phyloP scores from a whole-genome alignment of 2,113 vertebrate genomes.

The Notarius lentiginosus region DNA sequence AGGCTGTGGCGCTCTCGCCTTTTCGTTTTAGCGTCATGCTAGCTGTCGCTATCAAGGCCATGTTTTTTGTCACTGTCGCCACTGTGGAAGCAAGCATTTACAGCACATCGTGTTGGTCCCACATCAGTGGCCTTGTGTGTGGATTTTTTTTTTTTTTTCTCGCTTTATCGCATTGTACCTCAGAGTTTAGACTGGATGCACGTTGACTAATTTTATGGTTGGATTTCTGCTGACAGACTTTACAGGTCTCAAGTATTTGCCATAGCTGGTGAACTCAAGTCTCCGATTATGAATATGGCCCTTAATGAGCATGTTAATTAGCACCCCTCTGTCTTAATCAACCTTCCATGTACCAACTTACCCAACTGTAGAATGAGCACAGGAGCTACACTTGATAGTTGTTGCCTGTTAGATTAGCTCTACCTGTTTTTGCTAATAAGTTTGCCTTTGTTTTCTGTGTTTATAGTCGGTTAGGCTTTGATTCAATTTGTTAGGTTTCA shows the following conservation, averaged over 20 bases:
- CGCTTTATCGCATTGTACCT: neutral
- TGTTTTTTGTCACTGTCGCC: constrained; percentile 18
- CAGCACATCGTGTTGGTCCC: neutral
- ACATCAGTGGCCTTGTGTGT: no score
- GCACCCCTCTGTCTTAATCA: neutral
- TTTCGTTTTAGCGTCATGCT: constrained; percentile 27
- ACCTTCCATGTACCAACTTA: neutral
- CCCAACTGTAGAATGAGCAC: neutral
- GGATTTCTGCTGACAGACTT: neutral
- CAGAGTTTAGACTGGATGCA: neutral
- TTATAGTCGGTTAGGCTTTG: neutral
- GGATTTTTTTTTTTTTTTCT: neutral
- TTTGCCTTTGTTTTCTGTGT: neutral
- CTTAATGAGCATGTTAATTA: neutral
- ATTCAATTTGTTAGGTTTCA: neutral
- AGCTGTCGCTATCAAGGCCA: constrained; percentile 28
- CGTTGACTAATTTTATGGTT: neutral
- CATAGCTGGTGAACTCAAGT: neutral
- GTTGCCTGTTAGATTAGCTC: neutral
- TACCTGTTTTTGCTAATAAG: neutral
- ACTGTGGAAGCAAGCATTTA: constrained; percentile 9
- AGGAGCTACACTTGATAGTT: neutral
- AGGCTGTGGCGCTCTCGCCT: constrained; percentile 27
- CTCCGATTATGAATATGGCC: neutral
- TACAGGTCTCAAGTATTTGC: neutral